phyloP scores from a whole-genome alignment of 2,113 vertebrate species.

The Zosterops lateralis region DNA sequence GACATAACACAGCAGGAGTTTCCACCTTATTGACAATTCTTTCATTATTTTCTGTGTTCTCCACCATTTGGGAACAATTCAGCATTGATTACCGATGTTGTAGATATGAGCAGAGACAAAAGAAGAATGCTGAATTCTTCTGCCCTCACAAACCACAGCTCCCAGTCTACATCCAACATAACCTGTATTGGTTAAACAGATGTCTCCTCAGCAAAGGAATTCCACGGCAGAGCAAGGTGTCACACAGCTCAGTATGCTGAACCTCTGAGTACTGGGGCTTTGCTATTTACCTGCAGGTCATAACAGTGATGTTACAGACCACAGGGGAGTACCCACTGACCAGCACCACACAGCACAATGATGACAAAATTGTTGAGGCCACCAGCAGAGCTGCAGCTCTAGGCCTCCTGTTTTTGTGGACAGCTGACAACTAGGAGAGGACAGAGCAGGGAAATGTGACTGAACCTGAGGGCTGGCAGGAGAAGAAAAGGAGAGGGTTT shows the following conservation, averaged over 20 bases:
- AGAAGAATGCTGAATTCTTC: not conserved
- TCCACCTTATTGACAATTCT: not conserved
- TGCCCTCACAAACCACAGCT: not conserved
- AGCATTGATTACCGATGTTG: not conserved
- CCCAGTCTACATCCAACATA: not conserved
- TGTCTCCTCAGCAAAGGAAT: not conserved
- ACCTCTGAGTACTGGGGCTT: not conserved
- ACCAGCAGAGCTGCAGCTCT: not conserved
- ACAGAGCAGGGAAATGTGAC: not conserved
- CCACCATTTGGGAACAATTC: not conserved
- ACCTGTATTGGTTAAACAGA: not conserved
- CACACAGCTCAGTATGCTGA: not conserved
- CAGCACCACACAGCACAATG: not conserved
- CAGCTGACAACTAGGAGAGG: not conserved
- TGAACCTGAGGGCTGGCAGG: not conserved
- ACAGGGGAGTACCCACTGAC: not conserved
- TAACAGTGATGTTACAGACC: not conserved
- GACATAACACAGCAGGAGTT: fast-evolving
- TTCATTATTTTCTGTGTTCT: not conserved
- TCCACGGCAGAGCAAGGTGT: not conserved
- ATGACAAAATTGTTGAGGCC: not conserved
- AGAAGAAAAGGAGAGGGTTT: not conserved
- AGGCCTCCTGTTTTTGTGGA: not conserved
- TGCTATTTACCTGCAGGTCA: not conserved
- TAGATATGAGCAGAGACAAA: not conserved